A percentile compares a stretch with the other conserved stretches of the same genome.
These are phyloP conservation scores for Barypeithes pellucidus DNA, from an alignment of 2,888 invertebrate species.

Conservation along the genomic window DNA sequence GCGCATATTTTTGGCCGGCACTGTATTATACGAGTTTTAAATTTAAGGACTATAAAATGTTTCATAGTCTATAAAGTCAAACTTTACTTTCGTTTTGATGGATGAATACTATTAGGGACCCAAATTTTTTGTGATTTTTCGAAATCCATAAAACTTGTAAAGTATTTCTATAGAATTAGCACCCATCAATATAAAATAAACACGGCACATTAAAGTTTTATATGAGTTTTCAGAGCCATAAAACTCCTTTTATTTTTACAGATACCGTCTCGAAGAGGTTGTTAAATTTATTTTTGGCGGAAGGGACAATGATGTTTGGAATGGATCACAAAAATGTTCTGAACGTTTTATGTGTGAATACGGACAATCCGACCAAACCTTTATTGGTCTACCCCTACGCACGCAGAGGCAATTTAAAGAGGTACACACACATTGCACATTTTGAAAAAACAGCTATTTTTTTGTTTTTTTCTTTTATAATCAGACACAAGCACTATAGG, in stretches of 20 bases:
- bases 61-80: conserved; percentile 38
- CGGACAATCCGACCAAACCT: conserved; percentile 74
- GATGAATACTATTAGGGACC: conserved; percentile 43
- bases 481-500: no score
- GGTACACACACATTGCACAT: conserved; percentile 69
- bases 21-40: background rate
- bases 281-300: conserved; percentile 80
- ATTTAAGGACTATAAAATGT: conserved; percentile 59
- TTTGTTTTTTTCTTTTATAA: no score
- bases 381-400: conserved; percentile 82
- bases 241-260: conserved; percentile 55
- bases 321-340: conserved; percentile 82
- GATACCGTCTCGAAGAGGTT: conserved; percentile 73
- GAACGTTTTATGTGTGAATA: conserved; percentile 80
- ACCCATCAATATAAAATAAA: conserved; percentile 47
- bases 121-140: conserved; percentile 44
- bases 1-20: no score
- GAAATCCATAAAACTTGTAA: conserved; percentile 49
- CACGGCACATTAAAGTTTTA: conserved; percentile 43
- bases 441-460: no score
- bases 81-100: conserved; percentile 48
- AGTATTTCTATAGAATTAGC: conserved; percentile 51
- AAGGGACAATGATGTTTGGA: conserved; percentile 83
- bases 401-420: conserved; percentile 81
- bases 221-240: conserved; percentile 50